Percentiles rank a stretch among this genome's conserved stretches.
phyloP scores from a whole-genome alignment of 2,113 vertebrate species.

The Zosterops lateralis region DNA sequence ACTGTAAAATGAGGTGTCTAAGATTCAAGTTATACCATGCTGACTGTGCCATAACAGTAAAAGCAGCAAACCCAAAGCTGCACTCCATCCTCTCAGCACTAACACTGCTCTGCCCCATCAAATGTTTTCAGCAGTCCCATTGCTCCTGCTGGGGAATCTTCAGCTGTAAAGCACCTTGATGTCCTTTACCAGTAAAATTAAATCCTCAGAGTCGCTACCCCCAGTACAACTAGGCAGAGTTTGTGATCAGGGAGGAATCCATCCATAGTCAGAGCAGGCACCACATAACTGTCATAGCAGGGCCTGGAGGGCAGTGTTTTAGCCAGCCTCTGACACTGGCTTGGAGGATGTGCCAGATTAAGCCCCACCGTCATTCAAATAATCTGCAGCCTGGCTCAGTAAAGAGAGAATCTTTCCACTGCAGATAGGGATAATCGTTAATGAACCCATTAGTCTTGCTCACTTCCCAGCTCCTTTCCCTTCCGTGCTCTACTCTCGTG shows the following conservation, averaged over 20 bases:
- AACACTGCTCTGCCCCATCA: neutral
- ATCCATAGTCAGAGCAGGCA: neutral
- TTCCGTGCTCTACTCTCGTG: neutral
- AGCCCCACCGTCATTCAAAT: neutral
- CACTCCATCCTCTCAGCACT: accelerated
- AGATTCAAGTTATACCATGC: accelerated
- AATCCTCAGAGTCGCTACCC: neutral
- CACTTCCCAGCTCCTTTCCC: neutral
- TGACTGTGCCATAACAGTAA: neutral
- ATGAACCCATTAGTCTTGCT: neutral
- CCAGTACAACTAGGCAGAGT: neutral
- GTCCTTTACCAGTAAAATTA: neutral
- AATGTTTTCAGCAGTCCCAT: accelerated
- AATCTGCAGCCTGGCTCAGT: neutral
- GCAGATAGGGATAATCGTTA: neutral
- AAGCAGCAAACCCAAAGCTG: neutral
- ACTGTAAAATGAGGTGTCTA: neutral
- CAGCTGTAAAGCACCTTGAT: neutral
- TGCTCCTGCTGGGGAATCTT: neutral
- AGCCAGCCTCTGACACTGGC: neutral
- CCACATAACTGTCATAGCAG: neutral
- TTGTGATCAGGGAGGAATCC: neutral
- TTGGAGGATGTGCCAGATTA: neutral
- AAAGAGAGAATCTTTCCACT: neutral
- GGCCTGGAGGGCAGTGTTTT: neutral